Evolutionary conservation across 2,797 vertebrate species (phyloP).

Genomic region (Okamejei kenojei): DNA sequence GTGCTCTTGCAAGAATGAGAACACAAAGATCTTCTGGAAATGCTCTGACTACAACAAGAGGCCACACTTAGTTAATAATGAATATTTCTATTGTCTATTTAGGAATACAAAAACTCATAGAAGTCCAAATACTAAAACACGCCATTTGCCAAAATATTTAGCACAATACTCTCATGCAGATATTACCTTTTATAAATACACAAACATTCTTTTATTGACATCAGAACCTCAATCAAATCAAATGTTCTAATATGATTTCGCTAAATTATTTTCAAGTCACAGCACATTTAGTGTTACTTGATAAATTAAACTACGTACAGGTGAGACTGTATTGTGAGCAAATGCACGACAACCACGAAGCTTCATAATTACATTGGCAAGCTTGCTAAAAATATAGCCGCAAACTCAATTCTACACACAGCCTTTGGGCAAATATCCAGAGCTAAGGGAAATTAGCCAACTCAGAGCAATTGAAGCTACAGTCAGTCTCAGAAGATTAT

Average conservation of each 20-base stretch:
- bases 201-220: background rate
- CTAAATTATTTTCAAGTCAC: slow-evolving; percentile 4
- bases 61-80: background rate
- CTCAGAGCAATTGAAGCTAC: no score
- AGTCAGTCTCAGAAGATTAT: no score
- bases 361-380: background rate
- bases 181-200: background rate
- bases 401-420: background rate
- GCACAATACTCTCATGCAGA: background rate
- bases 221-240: background rate
- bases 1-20: background rate
- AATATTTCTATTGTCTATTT: background rate
- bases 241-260: background rate
- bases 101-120: background rate
- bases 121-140: background rate
- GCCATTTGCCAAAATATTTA: background rate
- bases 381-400: background rate
- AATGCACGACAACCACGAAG: background rate
- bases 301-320: background rate
- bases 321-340: background rate
- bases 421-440: slow-evolving; percentile 2
- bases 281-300: background rate
- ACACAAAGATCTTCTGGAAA: background rate
- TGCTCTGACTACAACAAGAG: background rate
- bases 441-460: background rate